Evolutionary conservation across 2,888 invertebrate genomes (phyloP), one percentile per base, ranked within the genome.

Genomic region (Tricholauxania praeusta): DNA sequence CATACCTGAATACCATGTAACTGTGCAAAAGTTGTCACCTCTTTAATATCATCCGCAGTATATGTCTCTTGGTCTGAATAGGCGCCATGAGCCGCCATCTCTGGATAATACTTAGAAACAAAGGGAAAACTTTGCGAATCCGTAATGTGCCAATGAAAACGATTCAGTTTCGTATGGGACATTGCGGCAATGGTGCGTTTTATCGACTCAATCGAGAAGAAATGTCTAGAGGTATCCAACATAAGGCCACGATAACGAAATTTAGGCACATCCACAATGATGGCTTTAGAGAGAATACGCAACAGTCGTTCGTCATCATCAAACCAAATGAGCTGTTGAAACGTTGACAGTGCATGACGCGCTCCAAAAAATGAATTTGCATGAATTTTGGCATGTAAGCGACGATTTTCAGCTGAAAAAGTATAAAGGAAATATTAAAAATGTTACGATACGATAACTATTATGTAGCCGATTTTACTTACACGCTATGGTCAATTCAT

Each of bases 121-220:
- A 95, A 92, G 0, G 98, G 97, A 87, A 97, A 97, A 78, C 96
- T 96, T 85, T 97, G 96, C 15, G 96, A 95, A 86, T 98, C 98
- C 7, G 93, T 93, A 48, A 94, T 89, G 82, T 96, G 95, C 97
- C 97, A 97, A 83, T 98, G 97, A 83, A 98, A 94, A 3, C 95
- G 94, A 88, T 98, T 98, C 77, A 97, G 86, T 87, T 98, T 98
- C 80, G 93, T 92, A 62, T 94, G 92, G 0, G 94, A 92, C 97
- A 98, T 97, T 3, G 94, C 96, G 74, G 95, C 93, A 81, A 98
- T 88, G 12, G 94, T 93, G 14, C 92, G 90, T 80, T 93, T 91
- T 53, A 95, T 89, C 67, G 92, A 90, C 12, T 89, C 90, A 3
- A 95, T 89, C 0, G 94, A 92, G 82, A 98, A 93, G 86, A 92